These are phyloP conservation scores for Atlantisia rogersi DNA, from an alignment of 2,113 vertebrate species.

Conservation along the genomic window DNA sequence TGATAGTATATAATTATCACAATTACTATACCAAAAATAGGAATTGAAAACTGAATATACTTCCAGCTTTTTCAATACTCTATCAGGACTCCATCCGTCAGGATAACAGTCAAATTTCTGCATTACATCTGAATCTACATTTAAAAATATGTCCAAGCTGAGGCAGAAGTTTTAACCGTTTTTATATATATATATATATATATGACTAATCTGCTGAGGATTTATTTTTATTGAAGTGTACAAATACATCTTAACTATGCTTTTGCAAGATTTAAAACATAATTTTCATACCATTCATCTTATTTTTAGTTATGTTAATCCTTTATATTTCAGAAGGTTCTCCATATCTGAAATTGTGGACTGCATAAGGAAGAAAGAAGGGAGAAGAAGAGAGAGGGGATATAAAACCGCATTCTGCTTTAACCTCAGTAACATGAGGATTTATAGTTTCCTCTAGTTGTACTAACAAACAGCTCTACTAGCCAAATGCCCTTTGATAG, in stretches of 20 bases:
- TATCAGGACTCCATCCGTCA: not conserved
- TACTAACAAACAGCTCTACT: not conserved
- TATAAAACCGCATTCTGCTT: not conserved
- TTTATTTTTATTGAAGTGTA: not conserved
- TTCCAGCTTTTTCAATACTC: slow-evolving; percentile 18
- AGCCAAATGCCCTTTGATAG: not conserved
- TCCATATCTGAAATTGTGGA: not conserved
- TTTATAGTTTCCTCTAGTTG: not conserved
- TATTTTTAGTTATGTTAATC: not conserved
- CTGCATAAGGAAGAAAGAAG: not conserved
- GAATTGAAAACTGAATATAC: not conserved
- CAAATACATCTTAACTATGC: not conserved
- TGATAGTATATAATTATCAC: slow-evolving; percentile 23
- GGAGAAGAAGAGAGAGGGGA: not conserved
- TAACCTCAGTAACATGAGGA: not conserved
- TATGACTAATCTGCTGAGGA: not conserved
- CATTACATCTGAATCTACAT: not conserved
- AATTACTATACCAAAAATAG: slow-evolving; percentile 41
- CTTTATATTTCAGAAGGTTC: not conserved
- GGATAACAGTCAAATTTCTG: not conserved
- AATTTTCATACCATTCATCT: not conserved
- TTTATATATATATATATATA: not conserved
- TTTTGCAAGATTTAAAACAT: not conserved
- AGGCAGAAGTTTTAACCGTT: not conserved
- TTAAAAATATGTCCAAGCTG: not conserved